These are phyloP conservation scores for Drosophila serrata DNA, from an alignment of 1,140 invertebrate genomes.

Conservation along the genomic window DNA sequence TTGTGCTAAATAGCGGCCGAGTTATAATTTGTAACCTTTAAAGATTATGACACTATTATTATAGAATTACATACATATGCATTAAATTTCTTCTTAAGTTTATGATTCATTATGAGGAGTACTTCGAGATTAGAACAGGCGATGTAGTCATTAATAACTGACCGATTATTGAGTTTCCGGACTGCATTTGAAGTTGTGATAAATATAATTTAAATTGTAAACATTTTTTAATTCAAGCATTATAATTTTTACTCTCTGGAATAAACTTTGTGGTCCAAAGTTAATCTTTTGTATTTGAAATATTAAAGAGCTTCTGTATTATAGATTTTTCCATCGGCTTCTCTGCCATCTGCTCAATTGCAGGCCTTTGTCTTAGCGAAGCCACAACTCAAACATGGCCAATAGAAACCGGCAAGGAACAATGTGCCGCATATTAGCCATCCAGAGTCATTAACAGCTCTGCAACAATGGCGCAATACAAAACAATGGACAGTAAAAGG, in stretches of 20 bases:
- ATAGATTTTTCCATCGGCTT: background rate
- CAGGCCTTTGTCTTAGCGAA: slow-evolving; percentile 34
- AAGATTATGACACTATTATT: too few species aligned
- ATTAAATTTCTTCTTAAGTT: background rate
- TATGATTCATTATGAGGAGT: background rate
- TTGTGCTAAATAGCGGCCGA: background rate
- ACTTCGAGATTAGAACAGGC: background rate
- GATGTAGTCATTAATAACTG: background rate
- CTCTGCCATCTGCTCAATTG: slow-evolving; percentile 3
- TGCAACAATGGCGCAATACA: slow-evolving; percentile 34
- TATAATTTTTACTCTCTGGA: background rate
- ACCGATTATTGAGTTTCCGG: background rate
- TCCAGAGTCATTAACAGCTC: slow-evolving; percentile 35
- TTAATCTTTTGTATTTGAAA: background rate
- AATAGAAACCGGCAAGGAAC: slow-evolving; percentile 21
- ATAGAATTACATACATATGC: background rate
- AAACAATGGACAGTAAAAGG: slow-evolving; percentile 27
- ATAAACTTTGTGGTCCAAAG: background rate
- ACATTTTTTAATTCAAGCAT: background rate
- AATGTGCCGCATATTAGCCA: slow-evolving; percentile 52
- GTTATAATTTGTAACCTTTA: background rate
- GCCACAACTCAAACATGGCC: slow-evolving; percentile 66
- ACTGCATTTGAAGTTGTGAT: too few species aligned
- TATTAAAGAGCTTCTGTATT: background rate
- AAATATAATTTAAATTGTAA: background rate